These are phyloP conservation scores for Paradisaea rubra DNA, from an alignment of 2,113 vertebrate species.

Conservation along the genomic window DNA sequence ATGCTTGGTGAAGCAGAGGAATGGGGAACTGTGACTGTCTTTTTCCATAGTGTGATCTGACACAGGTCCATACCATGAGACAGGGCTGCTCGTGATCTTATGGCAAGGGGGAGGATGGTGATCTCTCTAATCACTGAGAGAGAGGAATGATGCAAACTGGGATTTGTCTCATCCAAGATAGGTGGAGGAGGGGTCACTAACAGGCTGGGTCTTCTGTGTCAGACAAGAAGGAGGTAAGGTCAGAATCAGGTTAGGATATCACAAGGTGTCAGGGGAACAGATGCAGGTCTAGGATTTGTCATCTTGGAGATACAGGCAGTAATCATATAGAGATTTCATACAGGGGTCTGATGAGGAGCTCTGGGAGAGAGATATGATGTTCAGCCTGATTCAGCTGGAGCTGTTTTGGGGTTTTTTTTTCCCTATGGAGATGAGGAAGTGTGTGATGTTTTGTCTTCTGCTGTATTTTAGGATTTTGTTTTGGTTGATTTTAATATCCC, in stretches of 20 bases:
- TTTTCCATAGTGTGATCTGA: not conserved
- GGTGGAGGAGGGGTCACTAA: not conserved
- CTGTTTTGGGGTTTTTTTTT: fast-evolving
- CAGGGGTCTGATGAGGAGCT: not conserved
- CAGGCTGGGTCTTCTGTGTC: not conserved
- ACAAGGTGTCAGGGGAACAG: not conserved
- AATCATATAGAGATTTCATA: not conserved
- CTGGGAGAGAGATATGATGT: not conserved
- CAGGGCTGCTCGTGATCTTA: not conserved
- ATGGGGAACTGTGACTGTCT: not conserved
- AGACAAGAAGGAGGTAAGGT: not conserved
- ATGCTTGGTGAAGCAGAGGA: not conserved
- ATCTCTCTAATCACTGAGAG: not conserved
- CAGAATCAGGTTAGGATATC: not conserved
- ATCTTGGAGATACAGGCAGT: not conserved
- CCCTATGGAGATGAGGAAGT: not conserved
- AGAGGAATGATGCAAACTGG: not conserved
- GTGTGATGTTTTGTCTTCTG: not conserved
- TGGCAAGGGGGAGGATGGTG: not conserved
- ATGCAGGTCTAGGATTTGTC: not conserved
- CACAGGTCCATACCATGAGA: not conserved
- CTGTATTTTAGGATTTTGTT: not conserved
- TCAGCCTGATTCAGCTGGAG: not conserved
- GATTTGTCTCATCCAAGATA: not conserved
- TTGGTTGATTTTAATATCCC: not conserved